phyloP scores from a whole-genome alignment of 1,140 invertebrate genomes.

The Centruroides sculpturatus region DNA sequence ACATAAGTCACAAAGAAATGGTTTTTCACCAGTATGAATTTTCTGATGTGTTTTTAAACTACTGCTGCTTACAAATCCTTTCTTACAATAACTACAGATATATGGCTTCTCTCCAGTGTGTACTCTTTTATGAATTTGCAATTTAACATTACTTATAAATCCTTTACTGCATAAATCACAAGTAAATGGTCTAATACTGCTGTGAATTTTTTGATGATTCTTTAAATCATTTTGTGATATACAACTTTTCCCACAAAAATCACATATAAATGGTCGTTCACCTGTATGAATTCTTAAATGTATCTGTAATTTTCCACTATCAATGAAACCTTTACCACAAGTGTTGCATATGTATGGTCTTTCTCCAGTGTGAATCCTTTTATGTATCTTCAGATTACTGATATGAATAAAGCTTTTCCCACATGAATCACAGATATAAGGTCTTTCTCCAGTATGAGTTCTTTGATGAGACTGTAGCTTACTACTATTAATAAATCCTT shows the following conservation, averaged over 20 bases:
- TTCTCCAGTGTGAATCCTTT: conserved; percentile 29
- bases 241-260: conserved; percentile 53
- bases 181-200: conserved; percentile 9
- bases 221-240: conserved; percentile 7
- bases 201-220: conserved; percentile 14
- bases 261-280: conserved; percentile 56
- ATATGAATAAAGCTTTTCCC: conserved; percentile 28
- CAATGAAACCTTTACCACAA: conserved; percentile 21
- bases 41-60: conserved; percentile 15
- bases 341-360: conserved; percentile 21
- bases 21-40: conserved; percentile 21
- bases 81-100: conserved; percentile 14
- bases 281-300: conserved; percentile 63
- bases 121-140: conserved; percentile 9
- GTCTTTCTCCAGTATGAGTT: conserved; percentile 29
- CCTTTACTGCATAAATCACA: conserved; percentile 13
- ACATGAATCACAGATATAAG: conserved; percentile 32
- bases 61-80: conserved; percentile 14
- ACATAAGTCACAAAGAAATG: conserved; percentile 25
- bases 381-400: conserved; percentile 21
- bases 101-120: conserved; percentile 19
- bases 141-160: conserved; percentile 11
- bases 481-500: conserved; percentile 19
- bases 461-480: conserved; percentile 43
- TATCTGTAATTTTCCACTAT: conserved; percentile 11